A percentile compares a stretch with the other conserved stretches of the same genome.
phyloP scores from a whole-genome alignment of 2,888 invertebrate genomes.

The Lasioglossum zephyrum region DNA sequence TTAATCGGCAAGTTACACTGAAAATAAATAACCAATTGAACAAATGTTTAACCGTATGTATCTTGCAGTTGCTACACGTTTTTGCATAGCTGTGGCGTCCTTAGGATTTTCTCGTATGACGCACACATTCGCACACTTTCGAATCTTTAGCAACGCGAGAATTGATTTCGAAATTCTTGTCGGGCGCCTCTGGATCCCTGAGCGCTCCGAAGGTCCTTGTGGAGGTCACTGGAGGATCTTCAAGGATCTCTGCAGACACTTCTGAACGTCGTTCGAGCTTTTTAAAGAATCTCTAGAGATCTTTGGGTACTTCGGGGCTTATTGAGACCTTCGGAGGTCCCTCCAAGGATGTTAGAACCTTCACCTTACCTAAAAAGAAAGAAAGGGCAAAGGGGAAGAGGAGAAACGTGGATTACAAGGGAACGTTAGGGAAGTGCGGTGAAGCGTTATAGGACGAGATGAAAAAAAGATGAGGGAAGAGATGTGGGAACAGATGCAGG shows the following conservation, averaged over 20 bases:
- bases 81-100: background rate
- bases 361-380: background rate
- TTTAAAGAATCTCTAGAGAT: background rate
- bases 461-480: background rate
- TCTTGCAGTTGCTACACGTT: background rate
- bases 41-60: background rate
- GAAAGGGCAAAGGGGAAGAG: background rate
- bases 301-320: background rate
- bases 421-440: background rate
- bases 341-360: background rate
- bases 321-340: slow-evolving; percentile 5
- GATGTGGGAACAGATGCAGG: background rate
- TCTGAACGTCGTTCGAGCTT: background rate
- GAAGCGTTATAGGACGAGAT: background rate
- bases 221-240: background rate
- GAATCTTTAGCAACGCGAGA: background rate
- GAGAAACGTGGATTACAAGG: background rate
- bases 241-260: background rate
- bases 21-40: background rate
- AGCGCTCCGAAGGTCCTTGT: background rate
- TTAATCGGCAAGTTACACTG: background rate
- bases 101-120: background rate
- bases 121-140: background rate
- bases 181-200: background rate
- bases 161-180: background rate